Evolutionary conservation across 1,140 invertebrate genomes (phyloP).

Genomic region (Neodiprion pinetum): DNA sequence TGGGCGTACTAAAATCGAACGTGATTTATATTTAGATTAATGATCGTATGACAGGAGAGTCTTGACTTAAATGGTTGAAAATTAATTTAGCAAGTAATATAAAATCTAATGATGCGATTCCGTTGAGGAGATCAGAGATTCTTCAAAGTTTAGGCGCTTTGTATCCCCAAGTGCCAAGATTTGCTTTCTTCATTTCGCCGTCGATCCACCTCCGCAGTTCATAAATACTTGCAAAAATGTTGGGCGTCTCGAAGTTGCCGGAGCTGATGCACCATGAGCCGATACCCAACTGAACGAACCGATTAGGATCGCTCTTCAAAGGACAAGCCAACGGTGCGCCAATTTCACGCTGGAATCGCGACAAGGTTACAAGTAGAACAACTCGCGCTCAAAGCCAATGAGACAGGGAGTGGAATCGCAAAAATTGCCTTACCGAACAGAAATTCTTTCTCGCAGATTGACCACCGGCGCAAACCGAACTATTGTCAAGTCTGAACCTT

Average conservation of each 20-base stretch:
- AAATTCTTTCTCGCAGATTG: conserved; percentile 49
- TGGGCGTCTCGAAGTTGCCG: conserved; percentile 14
- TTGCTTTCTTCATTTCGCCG: background rate
- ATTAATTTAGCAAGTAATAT: no score
- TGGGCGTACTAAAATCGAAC: no score
- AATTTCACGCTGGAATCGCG: conserved; percentile 58
- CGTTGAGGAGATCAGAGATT: no score
- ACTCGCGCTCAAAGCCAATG: background rate
- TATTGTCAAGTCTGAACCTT: conserved; percentile 45
- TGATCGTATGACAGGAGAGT: no score
- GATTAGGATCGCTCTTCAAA: conserved; percentile 19
- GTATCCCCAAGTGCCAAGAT: background rate
- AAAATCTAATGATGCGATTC: no score
- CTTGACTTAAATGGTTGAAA: no score
- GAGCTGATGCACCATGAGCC: conserved; percentile 61
- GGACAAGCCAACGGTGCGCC: conserved; percentile 62
- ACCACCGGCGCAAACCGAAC: conserved; percentile 57
- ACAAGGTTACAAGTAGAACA: background rate
- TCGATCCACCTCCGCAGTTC: background rate
- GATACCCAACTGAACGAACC: conserved; percentile 56
- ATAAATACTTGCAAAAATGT: background rate
- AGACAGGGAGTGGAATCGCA: background rate
- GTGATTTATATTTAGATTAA: no score
- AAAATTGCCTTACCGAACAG: conserved; percentile 33
- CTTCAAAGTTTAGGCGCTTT: background rate